Base-by-base conservation (phyloP, 1,140 invertebrate species). In the Drosophila tani region DNA sequence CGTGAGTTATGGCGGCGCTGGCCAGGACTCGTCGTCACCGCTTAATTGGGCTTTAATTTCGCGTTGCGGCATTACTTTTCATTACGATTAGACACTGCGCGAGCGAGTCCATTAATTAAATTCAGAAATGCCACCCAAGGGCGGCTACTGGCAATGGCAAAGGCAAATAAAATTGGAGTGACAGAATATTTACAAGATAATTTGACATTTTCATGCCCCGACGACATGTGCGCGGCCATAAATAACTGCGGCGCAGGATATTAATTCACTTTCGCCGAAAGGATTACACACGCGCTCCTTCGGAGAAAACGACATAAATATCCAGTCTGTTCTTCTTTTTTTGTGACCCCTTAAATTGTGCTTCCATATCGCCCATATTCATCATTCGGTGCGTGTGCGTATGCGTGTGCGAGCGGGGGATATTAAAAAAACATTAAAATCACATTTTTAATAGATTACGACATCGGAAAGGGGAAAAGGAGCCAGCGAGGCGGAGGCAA, bases 371-470 rank as follows among this genome's bases (percentile, higher is more conserved):
- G 49, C 32, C 41, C 19, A 45, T 17, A 43, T 51, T 29, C 41
- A 53, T 60, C 70, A 35, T 14, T 19, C 29, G 29, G 7, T 35
- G 32, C 8, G 32, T 21, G 21, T 51, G 19, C 68, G 17, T 43
- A 53, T 32, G 53, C 15, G 53, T 24, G 32, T 21, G 49, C 2
- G 29, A 32, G 29, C 29, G 32, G 32, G 27, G 49, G 75, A 82
- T 83, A 83, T 83, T 79, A 83, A 70, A 71, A 83, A 83, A 59
- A 43, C 81, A 83, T 83, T 83, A 83, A 83, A 83, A 75, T 83
- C 81, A 70, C 80, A 83, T 83, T 83, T 83, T 83, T 79, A 79
- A 79, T 70, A 82, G 75, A 82, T 82, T 82, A 82, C 65, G 38
- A 45, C 3, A 7, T 29, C 0, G 24, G n/a, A n/a, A n/a, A n/a